Base-by-base conservation (phyloP, 2,797 vertebrate species). In the Acrossocheilus fasciatus region DNA sequence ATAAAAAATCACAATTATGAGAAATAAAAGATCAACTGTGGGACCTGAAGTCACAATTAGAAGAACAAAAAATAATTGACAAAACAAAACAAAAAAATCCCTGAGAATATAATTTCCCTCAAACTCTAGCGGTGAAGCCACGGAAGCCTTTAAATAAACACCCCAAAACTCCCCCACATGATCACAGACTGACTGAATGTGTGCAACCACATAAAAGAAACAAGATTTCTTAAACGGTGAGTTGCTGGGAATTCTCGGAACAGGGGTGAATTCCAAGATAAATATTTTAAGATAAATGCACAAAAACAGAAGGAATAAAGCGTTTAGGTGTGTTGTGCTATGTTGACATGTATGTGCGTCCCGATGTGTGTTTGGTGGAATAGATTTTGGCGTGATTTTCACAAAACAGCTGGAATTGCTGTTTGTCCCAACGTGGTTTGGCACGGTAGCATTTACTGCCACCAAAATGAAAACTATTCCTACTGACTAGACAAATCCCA, bases 101-200 rank as follows among this genome's bases (percentile, higher is more conserved):
- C 50, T 6, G 12, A 5, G 45, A 54, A 88, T 87, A 82, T 86
- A 66, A 59, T 85, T 90, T 90, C 87, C 87, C 70, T 52, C 34
- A 10, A 66, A 64, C 64, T 34, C 30, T 50, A 47, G 80, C 8
- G 2, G 86, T 41, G 77, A 86, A 86, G 89, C 77, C 78, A 84
- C 9, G 84, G 39, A 88, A 89, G 91, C 88, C 89, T 86, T 81
- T 82, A 92, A 94, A 93, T 92, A 92, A 90, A 90, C 64, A n/a
- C 36, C 30, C 23, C 12, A 41, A 75, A 84, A 66, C 26, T 47
- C 20, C 54, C 20, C 20, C 75, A 62, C 20, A 52, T 47, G 41
- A 47, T 43, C 81, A 62, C 70, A 74, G 36, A 41, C 36, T 72
- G n/a, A 74, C 85, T 82, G 90, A 36, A 57, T 77, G 69, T 34